A percentile compares a stretch with the other conserved stretches of the same genome.
Conservation (phyloP, 2,888 invertebrate genomes). For the Leucania comma region DNA sequence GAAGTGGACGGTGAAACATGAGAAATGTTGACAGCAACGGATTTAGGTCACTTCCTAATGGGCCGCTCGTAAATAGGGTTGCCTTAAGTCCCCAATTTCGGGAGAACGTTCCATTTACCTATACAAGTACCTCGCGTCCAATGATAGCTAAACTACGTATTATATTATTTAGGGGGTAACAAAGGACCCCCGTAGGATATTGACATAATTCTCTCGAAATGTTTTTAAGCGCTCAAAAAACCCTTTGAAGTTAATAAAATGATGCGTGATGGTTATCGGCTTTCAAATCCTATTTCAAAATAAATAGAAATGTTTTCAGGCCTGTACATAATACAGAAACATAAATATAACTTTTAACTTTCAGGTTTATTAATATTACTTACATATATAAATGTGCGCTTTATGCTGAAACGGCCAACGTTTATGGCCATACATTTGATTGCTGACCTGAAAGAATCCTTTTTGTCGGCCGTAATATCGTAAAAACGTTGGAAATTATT, state of each 20-base stretch:
- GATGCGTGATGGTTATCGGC: neutral
- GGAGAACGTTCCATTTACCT: slow-evolving; percentile 70
- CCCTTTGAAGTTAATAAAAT: slow-evolving; percentile 2
- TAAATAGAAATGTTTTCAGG: slow-evolving; percentile 3
- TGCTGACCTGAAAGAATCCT: slow-evolving; percentile 37
- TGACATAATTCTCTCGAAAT: neutral
- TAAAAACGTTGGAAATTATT: slow-evolving; percentile 42
- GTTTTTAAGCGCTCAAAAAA: neutral
- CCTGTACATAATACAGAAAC: neutral
- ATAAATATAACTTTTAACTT: slow-evolving; percentile 23
- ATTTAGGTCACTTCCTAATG: slow-evolving; percentile 78
- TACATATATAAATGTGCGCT: slow-evolving; percentile 18
- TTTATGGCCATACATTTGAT: slow-evolving; percentile 36
- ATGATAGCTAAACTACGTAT: slow-evolving; percentile 47
- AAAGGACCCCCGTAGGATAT: neutral
- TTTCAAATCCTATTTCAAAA: slow-evolving; percentile 2
- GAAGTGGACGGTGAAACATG: slow-evolving; percentile 66
- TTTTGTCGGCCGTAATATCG: slow-evolving; percentile 31
- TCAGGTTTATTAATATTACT: slow-evolving; percentile 26
- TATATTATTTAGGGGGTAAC: slow-evolving; percentile 23
- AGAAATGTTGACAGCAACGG: slow-evolving; percentile 74
- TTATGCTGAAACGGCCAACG: slow-evolving; percentile 21
- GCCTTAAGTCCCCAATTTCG: slow-evolving; percentile 71
- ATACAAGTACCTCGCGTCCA: slow-evolving; percentile 53
- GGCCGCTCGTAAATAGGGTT: slow-evolving; percentile 71